These are phyloP conservation scores for Scaptomyza hsui DNA, from an alignment of 1,140 invertebrate species.

Conservation along the genomic window DNA sequence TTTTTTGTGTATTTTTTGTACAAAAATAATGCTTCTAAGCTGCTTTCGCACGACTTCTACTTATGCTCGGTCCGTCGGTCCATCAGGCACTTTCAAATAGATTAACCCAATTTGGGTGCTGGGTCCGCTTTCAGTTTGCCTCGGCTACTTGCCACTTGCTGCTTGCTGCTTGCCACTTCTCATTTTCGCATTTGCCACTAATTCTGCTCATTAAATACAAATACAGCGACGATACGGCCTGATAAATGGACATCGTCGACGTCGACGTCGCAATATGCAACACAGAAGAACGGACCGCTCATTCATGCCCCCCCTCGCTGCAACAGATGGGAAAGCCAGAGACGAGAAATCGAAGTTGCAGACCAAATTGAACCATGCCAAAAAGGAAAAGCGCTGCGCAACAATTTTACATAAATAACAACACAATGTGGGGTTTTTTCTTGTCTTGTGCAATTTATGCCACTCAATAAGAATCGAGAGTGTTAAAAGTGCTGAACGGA, in stretches of 20 bases:
- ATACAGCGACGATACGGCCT: not conserved
- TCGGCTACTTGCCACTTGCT: constrained; percentile 1
- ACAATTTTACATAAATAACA: not conserved
- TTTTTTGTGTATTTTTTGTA: no score
- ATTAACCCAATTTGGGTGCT: constrained; percentile 71
- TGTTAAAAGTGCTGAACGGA: not conserved
- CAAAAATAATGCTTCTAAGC: constrained; percentile 42
- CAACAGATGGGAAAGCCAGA: constrained; percentile 26
- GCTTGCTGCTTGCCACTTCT: constrained; percentile 12
- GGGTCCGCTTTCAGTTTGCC: constrained; percentile 51
- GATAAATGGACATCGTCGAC: not conserved
- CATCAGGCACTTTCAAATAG: constrained; percentile 69
- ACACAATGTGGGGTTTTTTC: no score
- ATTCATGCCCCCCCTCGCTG: not conserved
- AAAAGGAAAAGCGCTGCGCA: constrained; percentile 60
- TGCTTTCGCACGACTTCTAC: constrained; percentile 42
- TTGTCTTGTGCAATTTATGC: not conserved
- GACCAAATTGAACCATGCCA: constrained; percentile 62
- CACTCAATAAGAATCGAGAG: not conserved
- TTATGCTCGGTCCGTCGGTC: not conserved
- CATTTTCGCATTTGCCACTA: constrained; percentile 36
- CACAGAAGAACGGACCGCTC: constrained; percentile 41
- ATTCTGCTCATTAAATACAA: constrained; percentile 41
- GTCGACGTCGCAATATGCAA: constrained; percentile 10
- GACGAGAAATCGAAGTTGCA: constrained; percentile 20